Percentiles rank a stretch among this genome's conserved stretches.
These are phyloP conservation scores for Diglossa cyanea DNA, from an alignment of 2,797 vertebrate genomes.

Conservation along the genomic window DNA sequence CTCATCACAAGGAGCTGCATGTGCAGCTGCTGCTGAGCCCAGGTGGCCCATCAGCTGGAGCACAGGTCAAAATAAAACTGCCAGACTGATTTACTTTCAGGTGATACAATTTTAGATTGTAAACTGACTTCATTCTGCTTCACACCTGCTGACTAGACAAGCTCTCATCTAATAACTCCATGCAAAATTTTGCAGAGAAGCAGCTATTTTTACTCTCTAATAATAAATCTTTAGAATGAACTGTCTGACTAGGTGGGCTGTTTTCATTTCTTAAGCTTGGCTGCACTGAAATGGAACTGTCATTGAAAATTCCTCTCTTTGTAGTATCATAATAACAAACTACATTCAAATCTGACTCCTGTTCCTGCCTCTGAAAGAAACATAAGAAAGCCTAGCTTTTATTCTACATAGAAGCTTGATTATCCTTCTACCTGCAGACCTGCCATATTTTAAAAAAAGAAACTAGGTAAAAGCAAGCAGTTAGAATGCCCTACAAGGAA, in stretches of 20 bases:
- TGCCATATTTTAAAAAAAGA: background rate
- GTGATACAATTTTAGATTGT: background rate
- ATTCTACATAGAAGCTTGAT: background rate
- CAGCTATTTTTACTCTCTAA: background rate
- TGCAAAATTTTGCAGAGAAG: background rate
- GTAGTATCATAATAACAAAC: background rate
- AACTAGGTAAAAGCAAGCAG: background rate
- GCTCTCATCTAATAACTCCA: background rate
- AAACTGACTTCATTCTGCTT: background rate
- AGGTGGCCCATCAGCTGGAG: background rate
- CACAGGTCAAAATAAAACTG: background rate
- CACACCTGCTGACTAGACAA: background rate
- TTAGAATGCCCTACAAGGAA: background rate
- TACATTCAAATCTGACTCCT: background rate
- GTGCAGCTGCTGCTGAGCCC: background rate
- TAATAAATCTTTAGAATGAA: background rate
- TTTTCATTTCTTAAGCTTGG: background rate
- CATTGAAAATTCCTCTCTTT: background rate
- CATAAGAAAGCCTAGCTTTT: background rate
- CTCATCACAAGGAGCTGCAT: background rate
- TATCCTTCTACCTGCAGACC: background rate
- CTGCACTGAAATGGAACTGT: background rate
- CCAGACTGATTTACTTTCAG: background rate
- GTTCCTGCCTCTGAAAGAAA: background rate
- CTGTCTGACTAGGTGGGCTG: background rate